These are phyloP conservation scores for Drosophila prosaltans DNA, from an alignment of 1,140 invertebrate species.

Conservation along the genomic window DNA sequence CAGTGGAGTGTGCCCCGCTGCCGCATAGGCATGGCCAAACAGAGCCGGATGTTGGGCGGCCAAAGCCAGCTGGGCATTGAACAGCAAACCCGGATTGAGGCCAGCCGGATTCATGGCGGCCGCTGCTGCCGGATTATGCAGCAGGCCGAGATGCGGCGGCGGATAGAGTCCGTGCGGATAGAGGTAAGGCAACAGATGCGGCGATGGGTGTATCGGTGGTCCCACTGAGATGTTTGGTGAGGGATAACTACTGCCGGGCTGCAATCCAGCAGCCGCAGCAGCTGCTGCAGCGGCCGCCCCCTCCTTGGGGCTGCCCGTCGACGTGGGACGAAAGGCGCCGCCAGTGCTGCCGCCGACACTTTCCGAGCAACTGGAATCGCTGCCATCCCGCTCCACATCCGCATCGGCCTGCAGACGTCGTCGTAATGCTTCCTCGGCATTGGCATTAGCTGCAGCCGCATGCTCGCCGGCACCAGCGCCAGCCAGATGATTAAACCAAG, in stretches of 20 bases:
- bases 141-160: conserved; percentile 87
- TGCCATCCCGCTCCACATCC: conserved; percentile 86
- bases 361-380: conserved; percentile 87
- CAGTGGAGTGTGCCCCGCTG: conserved; percentile 85
- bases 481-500: conserved; percentile 85
- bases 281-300: conserved; percentile 83
- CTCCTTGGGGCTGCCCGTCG: conserved; percentile 84
- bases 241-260: conserved; percentile 86
- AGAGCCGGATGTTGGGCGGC: conserved; percentile 92
- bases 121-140: conserved; percentile 85
- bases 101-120: conserved; percentile 85
- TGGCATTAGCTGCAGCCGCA: conserved; percentile 78
- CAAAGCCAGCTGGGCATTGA: conserved; percentile 91
- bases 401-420: conserved; percentile 85
- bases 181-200: conserved; percentile 92
- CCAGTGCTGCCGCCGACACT: conserved; percentile 85
- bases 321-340: conserved; percentile 85
- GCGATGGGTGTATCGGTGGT: conserved; percentile 93
- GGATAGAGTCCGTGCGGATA: conserved; percentile 94
- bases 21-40: conserved; percentile 87
- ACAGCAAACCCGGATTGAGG: conserved; percentile 89
- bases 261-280: conserved; percentile 84
- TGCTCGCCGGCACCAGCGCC: conserved; percentile 82
- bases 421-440: conserved; percentile 84
- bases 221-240: conserved; percentile 94